A percentile compares a stretch with the other conserved stretches of the same genome.
Conservation (phyloP, 2,888 invertebrate species). For the Pterobdella sp. region DNA sequence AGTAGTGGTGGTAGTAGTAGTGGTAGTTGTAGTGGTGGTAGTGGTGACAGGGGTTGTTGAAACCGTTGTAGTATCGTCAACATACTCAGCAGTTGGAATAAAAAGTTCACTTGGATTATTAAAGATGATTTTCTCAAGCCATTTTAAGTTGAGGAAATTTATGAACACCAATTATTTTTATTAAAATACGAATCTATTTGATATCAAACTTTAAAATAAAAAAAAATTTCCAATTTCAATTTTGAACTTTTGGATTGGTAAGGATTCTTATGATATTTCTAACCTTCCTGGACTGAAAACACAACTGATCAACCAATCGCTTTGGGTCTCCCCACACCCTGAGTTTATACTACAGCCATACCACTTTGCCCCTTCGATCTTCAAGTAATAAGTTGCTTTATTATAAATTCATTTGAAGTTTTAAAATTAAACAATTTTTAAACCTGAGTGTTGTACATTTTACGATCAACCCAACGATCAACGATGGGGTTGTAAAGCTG, state of each 20-base stretch:
- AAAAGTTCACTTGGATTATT: neutral
- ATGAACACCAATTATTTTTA: no score
- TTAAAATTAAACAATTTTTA: neutral
- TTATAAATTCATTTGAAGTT: neutral
- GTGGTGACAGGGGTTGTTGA: neutral
- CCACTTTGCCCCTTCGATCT: conserved; percentile 12
- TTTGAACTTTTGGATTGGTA: no score
- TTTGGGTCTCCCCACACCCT: conserved; percentile 10
- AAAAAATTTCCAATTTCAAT: no score
- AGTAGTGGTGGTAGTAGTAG: neutral
- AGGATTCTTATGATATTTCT: no score
- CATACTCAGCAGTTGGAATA: conserved; percentile 3
- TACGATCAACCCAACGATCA: conserved; percentile 17
- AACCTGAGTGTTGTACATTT: conserved; percentile 22
- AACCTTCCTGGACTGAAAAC: conserved; percentile 24
- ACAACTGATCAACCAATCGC: conserved; percentile 10
- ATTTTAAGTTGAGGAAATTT: no score
- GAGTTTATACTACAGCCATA: conserved; percentile 21
- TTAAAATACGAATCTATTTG: no score
- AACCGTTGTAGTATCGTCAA: neutral
- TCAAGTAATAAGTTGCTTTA: neutral
- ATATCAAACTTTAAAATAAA: no score
- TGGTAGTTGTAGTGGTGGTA: neutral
- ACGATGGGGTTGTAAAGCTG: conserved; percentile 10
- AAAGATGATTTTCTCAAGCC: neutral